A percentile compares a stretch with the other conserved stretches of the same genome.
Conservation (phyloP, 2,888 invertebrate species). For the Lysandra bellargus region DNA sequence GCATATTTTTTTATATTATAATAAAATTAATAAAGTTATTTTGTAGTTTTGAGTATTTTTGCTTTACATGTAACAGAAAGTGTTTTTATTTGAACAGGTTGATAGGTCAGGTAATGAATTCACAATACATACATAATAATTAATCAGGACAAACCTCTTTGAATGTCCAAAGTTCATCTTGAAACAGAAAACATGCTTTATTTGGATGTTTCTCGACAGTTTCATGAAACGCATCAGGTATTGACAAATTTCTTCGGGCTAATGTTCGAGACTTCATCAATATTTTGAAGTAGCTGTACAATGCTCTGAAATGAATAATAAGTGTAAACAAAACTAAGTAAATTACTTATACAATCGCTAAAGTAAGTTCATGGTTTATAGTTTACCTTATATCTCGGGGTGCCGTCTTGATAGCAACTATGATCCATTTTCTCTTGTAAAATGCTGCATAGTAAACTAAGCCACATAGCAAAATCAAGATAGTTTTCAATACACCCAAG, state of each 20-base stretch:
- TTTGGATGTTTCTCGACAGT: conserved; percentile 88
- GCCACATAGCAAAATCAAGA: conserved; percentile 82
- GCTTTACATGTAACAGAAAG: background rate
- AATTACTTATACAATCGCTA: background rate
- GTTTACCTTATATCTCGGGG: conserved; percentile 87
- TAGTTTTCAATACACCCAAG: conserved; percentile 83
- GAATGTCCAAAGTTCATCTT: conserved; percentile 93
- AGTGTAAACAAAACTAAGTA: background rate
- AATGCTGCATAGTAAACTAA: conserved; percentile 82
- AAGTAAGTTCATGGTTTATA: conserved; percentile 29
- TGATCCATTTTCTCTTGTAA: conserved; percentile 88
- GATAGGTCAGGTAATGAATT: conserved; percentile 21
- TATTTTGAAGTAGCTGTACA: conserved; percentile 84
- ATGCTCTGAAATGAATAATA: conserved; percentile 81
- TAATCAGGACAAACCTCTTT: conserved; percentile 80
- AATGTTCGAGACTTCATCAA: conserved; percentile 83
- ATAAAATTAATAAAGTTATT: too few species aligned
- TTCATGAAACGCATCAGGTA: conserved; percentile 90
- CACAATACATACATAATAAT: background rate
- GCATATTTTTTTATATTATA: too few species aligned
- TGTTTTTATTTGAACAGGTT: background rate
- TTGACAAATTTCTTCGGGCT: conserved; percentile 84
- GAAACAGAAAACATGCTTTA: conserved; percentile 90
- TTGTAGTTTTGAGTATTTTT: background rate
- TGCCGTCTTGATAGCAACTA: conserved; percentile 86